These are phyloP conservation scores for Chelmon rostratus DNA, from an alignment of 2,797 vertebrate genomes.

Conservation along the genomic window DNA sequence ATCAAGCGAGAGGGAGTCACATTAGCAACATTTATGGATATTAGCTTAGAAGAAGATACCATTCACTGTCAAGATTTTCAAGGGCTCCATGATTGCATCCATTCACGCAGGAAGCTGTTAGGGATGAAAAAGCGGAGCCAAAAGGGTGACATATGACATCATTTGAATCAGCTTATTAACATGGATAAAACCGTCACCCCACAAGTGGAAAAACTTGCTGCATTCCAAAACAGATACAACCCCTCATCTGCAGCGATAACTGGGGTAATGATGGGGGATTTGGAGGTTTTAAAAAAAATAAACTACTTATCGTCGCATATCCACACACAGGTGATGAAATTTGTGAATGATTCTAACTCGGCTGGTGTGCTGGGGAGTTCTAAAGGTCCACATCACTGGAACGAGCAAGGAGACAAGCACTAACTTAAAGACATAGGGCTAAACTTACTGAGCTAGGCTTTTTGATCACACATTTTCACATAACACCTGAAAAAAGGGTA, in stretches of 20 bases:
- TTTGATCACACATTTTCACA: neutral
- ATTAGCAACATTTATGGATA: slow-evolving; percentile 60
- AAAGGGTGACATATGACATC: slow-evolving; percentile 64
- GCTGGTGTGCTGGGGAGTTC: neutral
- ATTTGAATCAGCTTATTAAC: slow-evolving; percentile 61
- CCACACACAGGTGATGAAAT: slow-evolving; percentile 11
- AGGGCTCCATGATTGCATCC: slow-evolving; percentile 71
- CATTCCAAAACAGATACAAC: slow-evolving; percentile 50
- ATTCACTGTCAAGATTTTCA: slow-evolving; percentile 65
- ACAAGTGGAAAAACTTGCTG: slow-evolving; percentile 47
- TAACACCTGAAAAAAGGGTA: neutral
- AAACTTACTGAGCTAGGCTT: neutral
- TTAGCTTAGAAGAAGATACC: slow-evolving; percentile 59
- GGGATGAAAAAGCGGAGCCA: slow-evolving; percentile 63
- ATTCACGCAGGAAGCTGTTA: slow-evolving; percentile 71
- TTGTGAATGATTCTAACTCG: slow-evolving; percentile 3
- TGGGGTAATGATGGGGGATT: slow-evolving; percentile 13
- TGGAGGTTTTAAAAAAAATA: slow-evolving; percentile 3
- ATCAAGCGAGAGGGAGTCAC: slow-evolving; percentile 56
- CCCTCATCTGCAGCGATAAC: slow-evolving; percentile 42
- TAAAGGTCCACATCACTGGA: neutral
- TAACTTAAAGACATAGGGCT: neutral
- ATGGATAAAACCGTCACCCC: slow-evolving; percentile 51
- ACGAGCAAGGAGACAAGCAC: neutral
- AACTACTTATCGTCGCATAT: slow-evolving; percentile 11